These are phyloP conservation scores for Dinomys branickii DNA, from an alignment of 2,113 vertebrate species.

Conservation along the genomic window DNA sequence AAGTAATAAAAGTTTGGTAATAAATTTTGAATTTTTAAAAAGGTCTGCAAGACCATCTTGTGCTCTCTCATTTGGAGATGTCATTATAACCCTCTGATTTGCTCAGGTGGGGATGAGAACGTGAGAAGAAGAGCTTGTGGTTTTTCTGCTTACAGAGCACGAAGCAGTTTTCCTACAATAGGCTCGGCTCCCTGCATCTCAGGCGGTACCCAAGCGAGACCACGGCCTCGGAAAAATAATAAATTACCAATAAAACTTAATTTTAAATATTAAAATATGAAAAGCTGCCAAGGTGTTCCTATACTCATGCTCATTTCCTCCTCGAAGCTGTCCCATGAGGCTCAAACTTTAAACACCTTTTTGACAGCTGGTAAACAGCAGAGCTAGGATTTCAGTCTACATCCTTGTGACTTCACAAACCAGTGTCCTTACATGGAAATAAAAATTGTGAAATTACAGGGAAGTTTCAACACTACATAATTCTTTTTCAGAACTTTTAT, in stretches of 20 bases:
- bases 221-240: background rate
- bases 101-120: background rate
- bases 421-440: background rate
- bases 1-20: background rate
- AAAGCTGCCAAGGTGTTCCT: background rate
- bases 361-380: background rate
- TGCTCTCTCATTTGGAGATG: background rate
- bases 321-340: background rate
- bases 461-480: background rate
- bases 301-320: background rate
- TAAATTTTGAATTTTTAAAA: slow-evolving; percentile 7
- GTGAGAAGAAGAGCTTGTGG: background rate
- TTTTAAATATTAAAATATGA: background rate
- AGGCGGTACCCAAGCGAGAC: background rate
- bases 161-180: background rate
- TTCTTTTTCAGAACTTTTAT: background rate
- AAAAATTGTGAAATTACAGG: background rate
- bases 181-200: background rate
- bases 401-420: slow-evolving; percentile 7
- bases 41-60: background rate
- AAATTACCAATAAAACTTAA: background rate
- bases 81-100: background rate
- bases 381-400: background rate
- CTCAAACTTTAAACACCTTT: background rate
- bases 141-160: background rate